Percentiles rank a stretch among this genome's conserved stretches.
These are phyloP conservation scores for Petroica traversi DNA, from an alignment of 2,113 vertebrate genomes.

Conservation along the genomic window DNA sequence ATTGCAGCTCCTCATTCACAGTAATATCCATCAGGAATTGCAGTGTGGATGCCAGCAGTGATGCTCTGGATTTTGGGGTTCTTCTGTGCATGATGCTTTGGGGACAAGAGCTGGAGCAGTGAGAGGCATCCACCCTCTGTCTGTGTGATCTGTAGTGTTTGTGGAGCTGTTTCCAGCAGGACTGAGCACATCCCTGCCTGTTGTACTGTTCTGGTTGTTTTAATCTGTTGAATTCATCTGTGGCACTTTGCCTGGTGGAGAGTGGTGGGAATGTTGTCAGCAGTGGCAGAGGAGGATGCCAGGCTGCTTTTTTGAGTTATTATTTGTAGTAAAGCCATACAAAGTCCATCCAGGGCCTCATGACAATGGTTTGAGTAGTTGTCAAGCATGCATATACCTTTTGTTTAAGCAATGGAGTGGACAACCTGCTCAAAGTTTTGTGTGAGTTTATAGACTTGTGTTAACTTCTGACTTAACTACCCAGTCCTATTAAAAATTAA, in stretches of 20 bases:
- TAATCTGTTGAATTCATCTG: not conserved
- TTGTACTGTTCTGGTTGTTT: not conserved
- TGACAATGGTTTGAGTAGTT: not conserved
- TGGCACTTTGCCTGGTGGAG: slow-evolving; percentile 43
- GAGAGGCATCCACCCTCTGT: not conserved
- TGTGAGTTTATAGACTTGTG: not conserved
- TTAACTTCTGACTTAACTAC: not conserved
- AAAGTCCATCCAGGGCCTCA: not conserved
- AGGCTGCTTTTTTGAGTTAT: not conserved
- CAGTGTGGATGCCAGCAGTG: not conserved
- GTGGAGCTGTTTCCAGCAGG: not conserved
- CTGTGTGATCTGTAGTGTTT: not conserved
- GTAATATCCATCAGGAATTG: not conserved
- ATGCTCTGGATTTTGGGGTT: not conserved
- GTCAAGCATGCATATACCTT: not conserved
- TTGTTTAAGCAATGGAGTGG: not conserved
- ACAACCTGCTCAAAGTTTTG: not conserved
- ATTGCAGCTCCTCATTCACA: not conserved
- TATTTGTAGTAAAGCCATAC: not conserved
- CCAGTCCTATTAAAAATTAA: not conserved
- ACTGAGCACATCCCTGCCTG: not conserved
- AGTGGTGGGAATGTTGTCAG: slow-evolving; percentile 5
- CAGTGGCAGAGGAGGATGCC: slow-evolving; percentile 19
- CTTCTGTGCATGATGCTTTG: not conserved
- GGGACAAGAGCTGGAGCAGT: not conserved